These are phyloP conservation scores for Miopithecus talapoin DNA, from an alignment of 2,797 vertebrate genomes.

Conservation along the genomic window DNA sequence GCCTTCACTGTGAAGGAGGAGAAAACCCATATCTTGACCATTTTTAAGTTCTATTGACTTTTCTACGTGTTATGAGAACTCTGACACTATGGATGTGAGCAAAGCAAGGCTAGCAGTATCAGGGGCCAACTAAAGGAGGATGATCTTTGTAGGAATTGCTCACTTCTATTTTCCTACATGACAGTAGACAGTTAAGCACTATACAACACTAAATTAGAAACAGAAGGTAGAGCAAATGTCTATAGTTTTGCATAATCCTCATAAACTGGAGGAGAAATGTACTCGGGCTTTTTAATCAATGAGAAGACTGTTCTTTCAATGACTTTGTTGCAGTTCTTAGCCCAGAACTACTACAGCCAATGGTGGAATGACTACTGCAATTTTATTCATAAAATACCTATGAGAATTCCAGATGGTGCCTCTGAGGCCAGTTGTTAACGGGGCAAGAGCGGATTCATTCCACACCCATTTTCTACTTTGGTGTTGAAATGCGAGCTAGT, in stretches of 20 bases:
- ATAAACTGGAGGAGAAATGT: conserved; percentile 46
- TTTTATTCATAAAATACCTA: conserved; percentile 58
- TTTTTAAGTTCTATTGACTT: background rate
- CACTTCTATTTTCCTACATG: background rate
- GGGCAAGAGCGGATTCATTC: conserved; percentile 52
- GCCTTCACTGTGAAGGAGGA: background rate
- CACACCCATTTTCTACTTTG: conserved; percentile 61
- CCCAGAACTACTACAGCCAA: conserved; percentile 4
- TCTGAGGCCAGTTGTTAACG: conserved; percentile 48
- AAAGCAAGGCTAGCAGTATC: background rate
- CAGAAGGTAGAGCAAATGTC: background rate
- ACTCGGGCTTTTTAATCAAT: conserved; percentile 16
- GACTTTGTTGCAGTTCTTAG: conserved; percentile 45
- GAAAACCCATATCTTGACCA: background rate
- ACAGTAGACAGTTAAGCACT: background rate
- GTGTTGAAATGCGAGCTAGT: conserved; percentile 54
- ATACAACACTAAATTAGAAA: conserved; percentile 21
- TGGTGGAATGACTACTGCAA: background rate
- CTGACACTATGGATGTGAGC: background rate
- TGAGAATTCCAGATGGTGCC: conserved; percentile 55
- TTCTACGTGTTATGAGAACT: background rate
- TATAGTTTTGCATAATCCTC: conserved; percentile 42
- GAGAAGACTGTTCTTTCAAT: conserved; percentile 51
- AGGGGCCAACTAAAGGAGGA: background rate
- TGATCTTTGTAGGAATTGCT: background rate